Base-by-base conservation (phyloP, 2,888 invertebrate species). In the Parnassius apollo region DNA sequence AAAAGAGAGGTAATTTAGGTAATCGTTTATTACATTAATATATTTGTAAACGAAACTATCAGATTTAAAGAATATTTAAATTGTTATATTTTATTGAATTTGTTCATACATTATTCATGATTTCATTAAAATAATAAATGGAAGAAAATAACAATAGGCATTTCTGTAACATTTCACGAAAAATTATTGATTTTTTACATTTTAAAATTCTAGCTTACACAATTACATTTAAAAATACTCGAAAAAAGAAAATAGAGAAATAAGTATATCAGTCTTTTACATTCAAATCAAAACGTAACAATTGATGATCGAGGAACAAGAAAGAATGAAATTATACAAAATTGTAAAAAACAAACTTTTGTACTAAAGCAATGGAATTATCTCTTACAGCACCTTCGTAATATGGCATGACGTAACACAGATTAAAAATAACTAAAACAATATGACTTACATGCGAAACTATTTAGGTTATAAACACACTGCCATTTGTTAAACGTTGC, bases 261-360 rank as follows among this genome's bases (percentile, higher is more conserved):
- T 76, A 75, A 74, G 73, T 74, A 82, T 82, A 86, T 88, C 88
- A 89, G 88, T 89, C 88, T 88, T 86, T 76, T 72, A 73, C 72
- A 71, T 71, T 70, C 66, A 70, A 72, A 73, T 69, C 60, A 65
- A 35, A 68, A 72, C 61, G 62, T 66, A 66, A 76, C 68, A 73
- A 71, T 68, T 66, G 68, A 77, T 73, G 74, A 71, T 68, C 70
- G 68, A 75, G 61, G 56, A 59, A 65, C 59, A 68, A 52, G 61
- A 66, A 68, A 60, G 13, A 65, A 67, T 67, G 57, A 68, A 70
- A 68, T 61, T 57, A 63, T 68, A 66, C 46, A 57, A 48, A 52
- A 67, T 60, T 77, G 49, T 49, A 71, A 69, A 73, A 68, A 69
- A 80, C 76, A 65, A 75, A 72, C 71, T 65, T 81, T 83, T 85